A percentile compares a stretch with the other conserved stretches of the same genome.
phyloP scores from a whole-genome alignment of 1,140 invertebrate genomes.

The Drosophila sechellia region DNA sequence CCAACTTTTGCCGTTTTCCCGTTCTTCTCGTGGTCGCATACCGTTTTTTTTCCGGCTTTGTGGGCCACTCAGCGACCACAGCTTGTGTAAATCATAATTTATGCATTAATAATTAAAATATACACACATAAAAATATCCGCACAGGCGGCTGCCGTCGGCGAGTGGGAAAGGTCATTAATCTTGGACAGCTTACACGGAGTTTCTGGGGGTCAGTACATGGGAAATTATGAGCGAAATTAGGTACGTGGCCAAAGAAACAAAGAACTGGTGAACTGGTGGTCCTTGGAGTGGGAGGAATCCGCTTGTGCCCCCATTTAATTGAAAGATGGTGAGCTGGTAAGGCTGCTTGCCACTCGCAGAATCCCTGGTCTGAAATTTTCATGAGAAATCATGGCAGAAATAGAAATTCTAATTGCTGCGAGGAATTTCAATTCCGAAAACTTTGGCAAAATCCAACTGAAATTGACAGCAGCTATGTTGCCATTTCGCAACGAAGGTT shows the following conservation, averaged over 20 bases:
- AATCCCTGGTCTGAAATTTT: conserved; percentile 24
- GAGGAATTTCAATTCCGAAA: conserved; percentile 37
- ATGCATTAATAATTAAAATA: conserved; percentile 71
- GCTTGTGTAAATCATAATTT: conserved; percentile 70
- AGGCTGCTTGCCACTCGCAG: conserved; percentile 13
- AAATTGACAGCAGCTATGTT: conserved; percentile 30
- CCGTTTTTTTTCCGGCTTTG: conserved; percentile 22
- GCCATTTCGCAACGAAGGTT: conserved; percentile 12
- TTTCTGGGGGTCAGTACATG: conserved; percentile 34
- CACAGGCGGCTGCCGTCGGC: conserved; percentile 21
- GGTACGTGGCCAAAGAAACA: conserved; percentile 30
- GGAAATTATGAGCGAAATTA: conserved; percentile 43
- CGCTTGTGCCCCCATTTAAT: conserved; percentile 13
- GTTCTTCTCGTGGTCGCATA: conserved; percentile 18
- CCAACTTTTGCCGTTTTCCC: conserved; percentile 11
- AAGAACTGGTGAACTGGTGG: conserved; percentile 20
- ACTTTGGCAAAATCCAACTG: conserved; percentile 33
- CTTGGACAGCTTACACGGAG: conserved; percentile 38
- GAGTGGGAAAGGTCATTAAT: conserved; percentile 39
- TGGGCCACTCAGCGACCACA: conserved; percentile 28
- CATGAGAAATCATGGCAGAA: conserved; percentile 34
- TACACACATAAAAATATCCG: conserved; percentile 8
- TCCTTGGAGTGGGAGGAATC: not conserved
- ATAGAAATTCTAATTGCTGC: conserved; percentile 44
- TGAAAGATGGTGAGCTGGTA: conserved; percentile 31